Percentiles rank a stretch among this genome's conserved stretches.
Evolutionary conservation across 2,113 vertebrate species (phyloP).

Genomic region (Callipepla squamata): DNA sequence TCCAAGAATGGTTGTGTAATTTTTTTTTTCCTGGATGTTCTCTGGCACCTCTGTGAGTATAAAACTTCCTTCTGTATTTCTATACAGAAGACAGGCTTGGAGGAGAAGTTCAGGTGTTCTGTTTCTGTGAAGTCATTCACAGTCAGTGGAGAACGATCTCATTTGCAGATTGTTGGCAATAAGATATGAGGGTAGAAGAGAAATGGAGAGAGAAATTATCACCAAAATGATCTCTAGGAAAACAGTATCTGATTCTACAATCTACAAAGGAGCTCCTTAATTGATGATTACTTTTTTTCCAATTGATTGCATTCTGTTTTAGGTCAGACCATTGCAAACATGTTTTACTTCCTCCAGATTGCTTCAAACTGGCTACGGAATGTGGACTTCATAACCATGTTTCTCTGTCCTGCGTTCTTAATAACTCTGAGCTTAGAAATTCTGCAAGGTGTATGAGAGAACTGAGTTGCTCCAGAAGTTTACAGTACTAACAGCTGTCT

Average conservation of each 20-base stretch:
- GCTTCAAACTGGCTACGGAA: background rate
- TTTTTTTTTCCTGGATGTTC: background rate
- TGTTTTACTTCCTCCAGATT: background rate
- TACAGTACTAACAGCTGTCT: background rate
- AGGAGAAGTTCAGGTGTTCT: accelerated
- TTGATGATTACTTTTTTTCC: background rate
- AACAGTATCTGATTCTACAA: background rate
- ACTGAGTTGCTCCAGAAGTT: background rate
- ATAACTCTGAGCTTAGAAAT: background rate
- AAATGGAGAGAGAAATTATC: background rate
- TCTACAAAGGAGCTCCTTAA: background rate
- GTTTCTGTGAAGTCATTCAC: background rate
- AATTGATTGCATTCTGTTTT: background rate
- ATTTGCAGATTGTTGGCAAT: background rate
- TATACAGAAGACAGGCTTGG: background rate
- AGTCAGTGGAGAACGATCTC: background rate
- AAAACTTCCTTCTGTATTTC: background rate
- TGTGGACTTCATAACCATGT: background rate
- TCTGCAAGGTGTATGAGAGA: background rate
- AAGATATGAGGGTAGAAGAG: background rate
- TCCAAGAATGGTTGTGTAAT: background rate
- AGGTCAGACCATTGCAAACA: background rate
- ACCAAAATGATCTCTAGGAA: background rate
- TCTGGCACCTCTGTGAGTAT: background rate
- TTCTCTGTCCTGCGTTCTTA: background rate